Conservation (phyloP, 2,113 vertebrate genomes). For the Origma solitaria region DNA sequence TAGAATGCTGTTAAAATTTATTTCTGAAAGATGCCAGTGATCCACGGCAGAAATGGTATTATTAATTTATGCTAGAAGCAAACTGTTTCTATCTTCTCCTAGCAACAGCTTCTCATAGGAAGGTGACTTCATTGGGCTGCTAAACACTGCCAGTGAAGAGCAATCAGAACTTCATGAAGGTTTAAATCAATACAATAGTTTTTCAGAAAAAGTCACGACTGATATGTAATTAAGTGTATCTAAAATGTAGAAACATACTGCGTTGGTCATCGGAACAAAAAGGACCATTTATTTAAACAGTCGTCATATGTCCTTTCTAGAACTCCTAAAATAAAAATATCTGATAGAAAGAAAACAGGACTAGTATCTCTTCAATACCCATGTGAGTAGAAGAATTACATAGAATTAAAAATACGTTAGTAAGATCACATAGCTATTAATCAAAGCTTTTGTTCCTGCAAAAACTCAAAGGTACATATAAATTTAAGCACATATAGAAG, state of each 20-base stretch:
- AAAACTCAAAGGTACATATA: neutral
- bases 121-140: neutral
- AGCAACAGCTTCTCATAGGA: neutral
- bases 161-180: neutral
- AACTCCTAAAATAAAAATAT: neutral
- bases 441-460: neutral
- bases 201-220: neutral
- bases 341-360: neutral
- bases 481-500: neutral
- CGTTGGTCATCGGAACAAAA: neutral
- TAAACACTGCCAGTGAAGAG: neutral
- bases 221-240: neutral
- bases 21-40: neutral
- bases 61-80: neutral
- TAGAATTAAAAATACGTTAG: neutral
- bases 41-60: neutral
- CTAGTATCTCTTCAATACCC: neutral
- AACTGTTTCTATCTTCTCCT: neutral
- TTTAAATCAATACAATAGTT: slow-evolving; percentile 7
- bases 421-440: neutral
- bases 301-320: neutral
- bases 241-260: neutral
- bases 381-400: neutral
- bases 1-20: neutral
- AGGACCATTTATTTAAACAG: neutral